These are phyloP conservation scores for Sapajus apella DNA, from an alignment of 2,113 vertebrate species.

Conservation along the genomic window DNA sequence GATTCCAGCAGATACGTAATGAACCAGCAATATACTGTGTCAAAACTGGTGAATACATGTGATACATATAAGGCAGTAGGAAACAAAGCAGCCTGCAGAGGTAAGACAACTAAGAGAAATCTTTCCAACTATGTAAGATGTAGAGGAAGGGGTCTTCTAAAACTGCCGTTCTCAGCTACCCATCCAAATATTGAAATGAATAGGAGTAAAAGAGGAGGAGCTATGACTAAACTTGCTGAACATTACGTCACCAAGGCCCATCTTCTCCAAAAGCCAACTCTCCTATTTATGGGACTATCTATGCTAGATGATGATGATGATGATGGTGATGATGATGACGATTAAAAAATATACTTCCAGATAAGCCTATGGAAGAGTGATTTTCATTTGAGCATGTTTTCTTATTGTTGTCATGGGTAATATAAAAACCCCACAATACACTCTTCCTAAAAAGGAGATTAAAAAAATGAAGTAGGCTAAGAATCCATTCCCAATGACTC, in stretches of 20 bases:
- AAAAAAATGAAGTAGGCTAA: neutral
- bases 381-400: neutral
- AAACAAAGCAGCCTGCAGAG: neutral
- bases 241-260: neutral
- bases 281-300: neutral
- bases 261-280: neutral
- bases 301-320: too few relatives aligned
- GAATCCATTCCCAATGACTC: neutral
- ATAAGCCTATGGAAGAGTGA: neutral
- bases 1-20: neutral
- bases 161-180: neutral
- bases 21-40: neutral
- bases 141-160: neutral
- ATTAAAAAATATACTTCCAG: neutral
- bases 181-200: neutral
- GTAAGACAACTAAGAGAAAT: too few relatives aligned
- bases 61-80: neutral
- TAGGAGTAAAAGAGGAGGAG: neutral
- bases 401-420: neutral
- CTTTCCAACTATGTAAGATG: neutral
- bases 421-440: neutral
- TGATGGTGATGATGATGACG: neutral
- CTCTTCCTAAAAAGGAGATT: neutral
- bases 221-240: neutral
- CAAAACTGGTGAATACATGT: neutral